Percentiles rank a stretch among this genome's conserved stretches.
phyloP scores from a whole-genome alignment of 2,797 vertebrate genomes.

The Onychomys torridus region DNA sequence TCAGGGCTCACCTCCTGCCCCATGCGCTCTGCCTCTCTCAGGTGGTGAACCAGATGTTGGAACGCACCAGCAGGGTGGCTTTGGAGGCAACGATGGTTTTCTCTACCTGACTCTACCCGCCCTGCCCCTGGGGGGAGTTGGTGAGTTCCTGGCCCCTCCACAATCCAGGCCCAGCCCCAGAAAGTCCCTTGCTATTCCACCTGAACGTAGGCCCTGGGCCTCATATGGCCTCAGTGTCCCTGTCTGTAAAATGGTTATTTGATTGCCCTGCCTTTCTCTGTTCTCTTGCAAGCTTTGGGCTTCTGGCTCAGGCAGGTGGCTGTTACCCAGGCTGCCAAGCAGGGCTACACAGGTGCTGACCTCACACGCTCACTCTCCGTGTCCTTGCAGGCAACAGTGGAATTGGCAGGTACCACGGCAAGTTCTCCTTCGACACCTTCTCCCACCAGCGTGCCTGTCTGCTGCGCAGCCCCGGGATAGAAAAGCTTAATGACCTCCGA shows the following conservation, averaged over 20 bases:
- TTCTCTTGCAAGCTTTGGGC: background rate
- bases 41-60: slow-evolving; percentile 90
- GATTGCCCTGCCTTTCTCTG: background rate
- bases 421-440: slow-evolving; percentile 93
- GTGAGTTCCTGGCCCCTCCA: slow-evolving; percentile 82
- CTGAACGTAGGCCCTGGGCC: background rate
- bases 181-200: background rate
- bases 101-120: slow-evolving; percentile 85
- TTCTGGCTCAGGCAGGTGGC: background rate
- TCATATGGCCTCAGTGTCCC: background rate
- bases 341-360: background rate
- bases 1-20: no score
- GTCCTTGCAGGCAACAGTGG: slow-evolving; percentile 89
- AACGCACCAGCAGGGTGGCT: slow-evolving; percentile 92
- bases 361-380: background rate
- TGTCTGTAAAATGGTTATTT: background rate
- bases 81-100: slow-evolving; percentile 92
- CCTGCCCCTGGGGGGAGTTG: slow-evolving; percentile 92
- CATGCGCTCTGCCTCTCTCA: slow-evolving; percentile 64
- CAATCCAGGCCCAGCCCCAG: no score
- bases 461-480: slow-evolving; percentile 86
- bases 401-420: slow-evolving; percentile 91
- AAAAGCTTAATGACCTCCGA: slow-evolving; percentile 88
- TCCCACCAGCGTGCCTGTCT: slow-evolving; percentile 90
- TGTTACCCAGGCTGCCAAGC: no score